Evolutionary conservation across 2,113 vertebrate species (phyloP).

Genomic region (Coryphaenoides rupestris): DNA sequence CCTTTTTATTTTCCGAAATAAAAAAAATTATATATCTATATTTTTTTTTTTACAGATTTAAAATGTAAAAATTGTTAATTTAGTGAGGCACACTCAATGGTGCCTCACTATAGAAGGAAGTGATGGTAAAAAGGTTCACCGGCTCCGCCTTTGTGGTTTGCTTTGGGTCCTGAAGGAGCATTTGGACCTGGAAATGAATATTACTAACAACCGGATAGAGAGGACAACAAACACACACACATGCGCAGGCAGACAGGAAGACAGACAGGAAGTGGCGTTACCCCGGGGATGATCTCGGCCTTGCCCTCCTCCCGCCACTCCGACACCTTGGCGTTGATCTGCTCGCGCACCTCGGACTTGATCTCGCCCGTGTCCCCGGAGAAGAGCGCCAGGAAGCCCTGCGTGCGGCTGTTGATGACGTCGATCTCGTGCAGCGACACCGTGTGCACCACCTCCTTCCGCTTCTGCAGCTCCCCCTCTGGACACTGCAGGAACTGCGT

Average conservation of each 20-base stretch:
- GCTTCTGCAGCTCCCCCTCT: constrained; percentile 91
- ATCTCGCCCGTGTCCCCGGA: constrained; percentile 94
- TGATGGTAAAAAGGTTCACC: too few species aligned
- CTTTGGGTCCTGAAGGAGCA: too few species aligned
- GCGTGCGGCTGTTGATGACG: constrained; percentile 93
- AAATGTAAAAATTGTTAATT: too few species aligned
- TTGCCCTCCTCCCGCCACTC: constrained; percentile 95
- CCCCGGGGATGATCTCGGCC: constrained; percentile 90
- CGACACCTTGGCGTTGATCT: constrained; percentile 92
- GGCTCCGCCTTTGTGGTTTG: too few species aligned
- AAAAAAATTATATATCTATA: too few species aligned
- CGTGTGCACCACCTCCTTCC: constrained; percentile 91
- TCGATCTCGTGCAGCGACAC: constrained; percentile 93
- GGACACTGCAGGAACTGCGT: constrained; percentile 95
- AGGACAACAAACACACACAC: too few species aligned
- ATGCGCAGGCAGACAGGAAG: background rate
- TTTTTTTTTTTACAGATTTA: too few species aligned
- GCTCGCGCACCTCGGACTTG: constrained; percentile 89
- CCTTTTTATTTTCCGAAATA: too few species aligned
- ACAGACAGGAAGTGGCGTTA: constrained; percentile 44
- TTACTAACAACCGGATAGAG: too few species aligned
- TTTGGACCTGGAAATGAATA: too few species aligned
- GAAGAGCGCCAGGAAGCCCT: constrained; percentile 92
- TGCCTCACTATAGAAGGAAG: too few species aligned
- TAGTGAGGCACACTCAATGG: too few species aligned